A percentile compares a stretch with the other conserved stretches of the same genome.
Evolutionary conservation across 1,140 invertebrate genomes (phyloP).

Genomic region (Apis dorsata): DNA sequence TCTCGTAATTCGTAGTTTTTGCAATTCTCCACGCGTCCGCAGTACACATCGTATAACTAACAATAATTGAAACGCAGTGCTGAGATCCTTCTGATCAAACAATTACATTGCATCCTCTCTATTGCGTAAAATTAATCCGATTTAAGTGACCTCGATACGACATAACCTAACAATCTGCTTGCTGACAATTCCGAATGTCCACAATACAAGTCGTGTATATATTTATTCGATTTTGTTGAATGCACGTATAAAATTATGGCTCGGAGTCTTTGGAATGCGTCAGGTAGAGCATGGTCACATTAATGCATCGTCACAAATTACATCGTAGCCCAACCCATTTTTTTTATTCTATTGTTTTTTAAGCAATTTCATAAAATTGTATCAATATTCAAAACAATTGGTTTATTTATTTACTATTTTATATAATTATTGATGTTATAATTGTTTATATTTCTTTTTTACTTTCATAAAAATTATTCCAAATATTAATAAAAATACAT

Average conservation of each 20-base stretch:
- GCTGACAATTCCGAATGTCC: constrained; percentile 20
- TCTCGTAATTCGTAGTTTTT: constrained; percentile 61
- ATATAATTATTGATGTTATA: too few relatives aligned
- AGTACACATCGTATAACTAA: constrained; percentile 66
- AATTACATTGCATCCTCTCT: constrained; percentile 70
- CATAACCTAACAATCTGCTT: constrained; percentile 60
- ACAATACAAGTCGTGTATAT: constrained; percentile 1
- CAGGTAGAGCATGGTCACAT: constrained; percentile 35
- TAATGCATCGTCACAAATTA: background rate
- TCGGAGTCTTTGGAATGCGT: constrained; percentile 28
- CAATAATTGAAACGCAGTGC: constrained; percentile 40
- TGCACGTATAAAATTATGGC: constrained; percentile 17
- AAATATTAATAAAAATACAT: constrained; percentile 28
- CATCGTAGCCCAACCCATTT: constrained; percentile 46
- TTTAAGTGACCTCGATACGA: constrained; percentile 77
- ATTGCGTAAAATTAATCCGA: constrained; percentile 80
- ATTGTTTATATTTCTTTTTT: background rate
- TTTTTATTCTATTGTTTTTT: constrained; percentile 1
- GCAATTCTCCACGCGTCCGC: constrained; percentile 71
- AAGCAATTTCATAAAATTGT: constrained; percentile 8
- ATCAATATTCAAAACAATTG: background rate
- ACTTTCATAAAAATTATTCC: background rate
- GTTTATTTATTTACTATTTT: background rate
- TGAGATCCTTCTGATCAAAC: constrained; percentile 49
- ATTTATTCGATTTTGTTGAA: background rate